Conservation (phyloP, 92 coral and sea anemone species). For the Phenganax stokvisi region DNA sequence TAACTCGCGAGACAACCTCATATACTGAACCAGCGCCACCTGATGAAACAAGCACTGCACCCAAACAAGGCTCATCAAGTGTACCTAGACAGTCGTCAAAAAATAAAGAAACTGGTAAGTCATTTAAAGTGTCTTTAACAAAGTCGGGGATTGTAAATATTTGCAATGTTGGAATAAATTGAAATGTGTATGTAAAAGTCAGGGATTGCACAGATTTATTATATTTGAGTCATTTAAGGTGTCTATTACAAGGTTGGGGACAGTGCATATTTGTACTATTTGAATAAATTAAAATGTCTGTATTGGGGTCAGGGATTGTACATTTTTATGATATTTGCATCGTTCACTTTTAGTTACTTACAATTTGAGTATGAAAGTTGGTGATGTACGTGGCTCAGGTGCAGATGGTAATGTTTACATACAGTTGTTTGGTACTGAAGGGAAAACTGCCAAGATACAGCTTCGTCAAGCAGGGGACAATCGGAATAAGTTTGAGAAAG, state of each 20-base stretch:
- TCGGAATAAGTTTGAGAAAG: conserved; percentile 92
- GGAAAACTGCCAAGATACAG: conserved; percentile 97
- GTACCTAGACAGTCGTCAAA: conserved; percentile 69
- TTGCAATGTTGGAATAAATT: too few species aligned
- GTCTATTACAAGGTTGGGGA: too few species aligned
- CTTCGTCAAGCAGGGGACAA: conserved; percentile 95
- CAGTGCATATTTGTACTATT: too few species aligned
- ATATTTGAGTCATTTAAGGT: too few species aligned
- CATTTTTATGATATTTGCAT: neutral
- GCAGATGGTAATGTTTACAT: conserved; percentile 98
- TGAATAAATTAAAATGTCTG: too few species aligned
- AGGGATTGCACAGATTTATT: too few species aligned
- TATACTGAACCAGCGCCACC: conserved; percentile 18
- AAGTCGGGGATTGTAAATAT: too few species aligned
- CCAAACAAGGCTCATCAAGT: conserved; percentile 56
- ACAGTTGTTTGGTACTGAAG: conserved; percentile 90
- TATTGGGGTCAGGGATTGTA: neutral
- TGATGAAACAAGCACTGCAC: conserved; percentile 38
- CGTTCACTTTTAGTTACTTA: conserved; percentile 62
- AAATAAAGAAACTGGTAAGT: conserved; percentile 78
- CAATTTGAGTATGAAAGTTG: conserved; percentile 93
- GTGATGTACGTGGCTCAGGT: conserved; percentile 97
- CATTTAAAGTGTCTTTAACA: too few species aligned
- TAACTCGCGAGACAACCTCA: conserved; percentile 5
- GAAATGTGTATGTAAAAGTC: too few species aligned